Base-by-base conservation (phyloP, 2,888 invertebrate genomes). In the Thyatira batis region DNA sequence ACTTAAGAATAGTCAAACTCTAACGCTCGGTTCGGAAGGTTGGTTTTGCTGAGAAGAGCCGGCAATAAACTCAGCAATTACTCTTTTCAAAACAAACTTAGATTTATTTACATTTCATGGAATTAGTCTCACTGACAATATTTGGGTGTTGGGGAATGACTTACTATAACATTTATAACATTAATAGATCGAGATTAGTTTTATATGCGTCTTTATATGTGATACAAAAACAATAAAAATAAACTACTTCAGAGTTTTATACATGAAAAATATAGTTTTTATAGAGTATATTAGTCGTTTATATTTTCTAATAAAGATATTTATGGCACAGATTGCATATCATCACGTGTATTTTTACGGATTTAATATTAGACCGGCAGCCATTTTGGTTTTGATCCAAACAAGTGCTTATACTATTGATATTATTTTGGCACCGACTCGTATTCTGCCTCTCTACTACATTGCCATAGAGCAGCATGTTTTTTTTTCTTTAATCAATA, bases 361-460 rank as follows among this genome's bases (percentile, higher is more conserved):
- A 39, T 17, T 39, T 5, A 39, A 39, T 39, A 39, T 39, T 17
- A 39, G 13, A 13, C 1, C 39, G 6, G 39, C 17, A 4, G 8
- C 39, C 39, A 39, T 39, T 25, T 46, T 46, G 46, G 46, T 25
- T 27, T 23, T 9, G 25, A n/a, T 46, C 46, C 46, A 46, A 46
- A 13, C 17, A 17, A 39, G 13, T 39, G 46, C 1, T n/a, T 43
- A 8, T 3, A 17, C 43, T 17, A 9, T 43, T 43, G 43, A 25
- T 46, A 8, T 11, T 46, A 23, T 46, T 13, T 46, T 46, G 46
- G 13, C 46, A 46, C 23, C 46, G 25, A 23, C 6, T 3, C 46
- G 23, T 9, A 46, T 13, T 0, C 25, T 46, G 46, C 46, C 46
- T 13, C 25, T 25, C n/a, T 25, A 13, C 46, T 17, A 23, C 6